A percentile compares a stretch with the other conserved stretches of the same genome.
Evolutionary conservation across 2,113 vertebrate species (phyloP).

Genomic region (Indicator maculatus): DNA sequence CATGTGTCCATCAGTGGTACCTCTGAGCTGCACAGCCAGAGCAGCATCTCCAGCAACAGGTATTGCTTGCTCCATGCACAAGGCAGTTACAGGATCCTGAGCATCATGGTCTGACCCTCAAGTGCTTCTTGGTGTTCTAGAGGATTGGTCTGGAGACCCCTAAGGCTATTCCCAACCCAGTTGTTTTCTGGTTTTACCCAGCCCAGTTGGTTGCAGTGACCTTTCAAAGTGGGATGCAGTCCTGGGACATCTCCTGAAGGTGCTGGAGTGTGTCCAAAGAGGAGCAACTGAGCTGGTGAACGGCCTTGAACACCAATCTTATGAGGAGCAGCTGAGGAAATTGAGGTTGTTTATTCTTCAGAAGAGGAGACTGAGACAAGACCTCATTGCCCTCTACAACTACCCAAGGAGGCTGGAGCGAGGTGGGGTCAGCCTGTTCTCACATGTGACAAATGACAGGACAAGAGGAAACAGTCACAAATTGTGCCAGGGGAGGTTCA

Average conservation of each 20-base stretch:
- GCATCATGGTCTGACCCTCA: background rate
- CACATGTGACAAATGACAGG: too few relatives aligned
- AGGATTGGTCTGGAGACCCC: background rate
- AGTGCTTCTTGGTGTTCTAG: background rate
- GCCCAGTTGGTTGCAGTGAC: background rate
- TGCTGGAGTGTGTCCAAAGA: background rate
- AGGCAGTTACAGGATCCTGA: background rate
- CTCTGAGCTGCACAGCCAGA: accelerated
- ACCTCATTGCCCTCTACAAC: too few relatives aligned
- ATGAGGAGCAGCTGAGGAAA: too few relatives aligned
- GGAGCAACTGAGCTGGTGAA: too few relatives aligned
- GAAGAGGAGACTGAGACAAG: too few relatives aligned
- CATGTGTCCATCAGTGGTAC: background rate
- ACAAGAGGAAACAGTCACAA: too few relatives aligned
- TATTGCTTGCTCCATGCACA: accelerated
- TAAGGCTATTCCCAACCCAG: background rate
- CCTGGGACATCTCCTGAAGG: background rate
- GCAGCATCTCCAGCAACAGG: background rate
- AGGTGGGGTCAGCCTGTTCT: too few relatives aligned
- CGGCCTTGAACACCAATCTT: too few relatives aligned
- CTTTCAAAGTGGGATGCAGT: accelerated
- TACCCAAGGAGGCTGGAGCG: too few relatives aligned
- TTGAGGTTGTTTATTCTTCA: too few relatives aligned
- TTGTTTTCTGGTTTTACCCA: background rate
- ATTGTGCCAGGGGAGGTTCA: too few relatives aligned